These are phyloP conservation scores for Nipponacmea schrenckii DNA, from an alignment of 2,888 invertebrate species.

Conservation along the genomic window DNA sequence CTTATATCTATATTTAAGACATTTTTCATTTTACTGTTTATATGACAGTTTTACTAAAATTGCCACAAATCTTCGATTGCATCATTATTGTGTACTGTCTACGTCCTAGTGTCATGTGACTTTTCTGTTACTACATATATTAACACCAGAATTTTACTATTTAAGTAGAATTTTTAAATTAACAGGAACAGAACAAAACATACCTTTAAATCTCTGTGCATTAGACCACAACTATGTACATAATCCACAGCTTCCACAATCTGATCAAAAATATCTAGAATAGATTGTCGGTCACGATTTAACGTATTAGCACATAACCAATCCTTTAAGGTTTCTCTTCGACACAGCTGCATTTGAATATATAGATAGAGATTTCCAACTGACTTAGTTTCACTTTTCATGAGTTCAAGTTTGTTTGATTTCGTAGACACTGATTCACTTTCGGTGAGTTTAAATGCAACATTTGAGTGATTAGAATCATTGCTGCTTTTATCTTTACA, in stretches of 20 bases:
- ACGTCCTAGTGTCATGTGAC: too few species aligned
- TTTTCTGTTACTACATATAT: too few species aligned
- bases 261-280: slow-evolving; percentile 72
- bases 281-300: slow-evolving; percentile 48
- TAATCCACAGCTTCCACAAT: slow-evolving; percentile 95
- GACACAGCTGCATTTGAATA: slow-evolving; percentile 98
- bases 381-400: not conserved
- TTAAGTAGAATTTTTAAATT: too few species aligned
- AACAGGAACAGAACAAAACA: too few species aligned
- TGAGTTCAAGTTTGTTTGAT: not conserved
- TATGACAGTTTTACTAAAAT: too few species aligned
- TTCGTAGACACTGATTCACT: not conserved
- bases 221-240: slow-evolving; percentile 90
- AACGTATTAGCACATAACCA: slow-evolving; percentile 76
- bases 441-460: slow-evolving; percentile 8
- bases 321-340: slow-evolving; percentile 86
- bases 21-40: too few species aligned
- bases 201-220: slow-evolving; percentile 95
- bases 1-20: too few species aligned
- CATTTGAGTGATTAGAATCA: slow-evolving; percentile 22
- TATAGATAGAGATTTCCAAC: slow-evolving; percentile 78
- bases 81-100: too few species aligned
- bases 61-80: too few species aligned
- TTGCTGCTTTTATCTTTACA: slow-evolving; percentile 43
- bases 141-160: too few species aligned